Conservation (phyloP, 23 tunicate species). For the Styela plicata region DNA sequence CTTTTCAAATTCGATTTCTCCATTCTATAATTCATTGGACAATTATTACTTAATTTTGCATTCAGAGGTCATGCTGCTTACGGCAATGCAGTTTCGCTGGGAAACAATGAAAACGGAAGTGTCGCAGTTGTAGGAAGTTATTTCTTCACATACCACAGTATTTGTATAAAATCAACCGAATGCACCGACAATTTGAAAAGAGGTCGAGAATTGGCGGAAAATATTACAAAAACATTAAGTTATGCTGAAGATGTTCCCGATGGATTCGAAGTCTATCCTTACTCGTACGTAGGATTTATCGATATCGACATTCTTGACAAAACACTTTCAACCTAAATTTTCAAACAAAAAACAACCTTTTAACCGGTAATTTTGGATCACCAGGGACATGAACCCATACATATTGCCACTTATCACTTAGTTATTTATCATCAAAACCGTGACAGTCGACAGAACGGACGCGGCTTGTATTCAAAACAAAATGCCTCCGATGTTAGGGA, state of each 20-base stretch:
- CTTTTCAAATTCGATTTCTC: too few relatives aligned
- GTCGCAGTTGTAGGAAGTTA: constrained; percentile 58
- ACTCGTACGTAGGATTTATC: constrained; percentile 37
- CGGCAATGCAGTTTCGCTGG: constrained; percentile 79
- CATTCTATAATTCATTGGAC: too few relatives aligned
- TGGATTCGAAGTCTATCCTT: constrained; percentile 76
- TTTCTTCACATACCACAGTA: constrained; percentile 92
- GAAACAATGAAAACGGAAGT: constrained; percentile 19
- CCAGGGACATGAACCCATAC: too few relatives aligned
- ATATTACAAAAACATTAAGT: constrained; percentile 67
- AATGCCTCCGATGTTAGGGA: too few relatives aligned
- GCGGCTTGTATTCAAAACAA: too few relatives aligned
- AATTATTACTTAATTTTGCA: too few relatives aligned
- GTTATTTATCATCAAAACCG: too few relatives aligned
- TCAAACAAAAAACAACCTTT: too few relatives aligned
- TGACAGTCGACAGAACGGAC: too few relatives aligned
- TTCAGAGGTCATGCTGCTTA: constrained; percentile 98
- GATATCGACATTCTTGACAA: neutral
- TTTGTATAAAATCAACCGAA: constrained; percentile 91
- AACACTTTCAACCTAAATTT: neutral
- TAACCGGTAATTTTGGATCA: too few relatives aligned
- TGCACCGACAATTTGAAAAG: constrained; percentile 85
- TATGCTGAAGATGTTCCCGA: constrained; percentile 35
- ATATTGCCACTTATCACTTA: too few relatives aligned
- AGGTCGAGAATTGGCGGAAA: constrained; percentile 76